Base-by-base conservation (phyloP, 2,113 vertebrate species). In the Catharus bicknelli region DNA sequence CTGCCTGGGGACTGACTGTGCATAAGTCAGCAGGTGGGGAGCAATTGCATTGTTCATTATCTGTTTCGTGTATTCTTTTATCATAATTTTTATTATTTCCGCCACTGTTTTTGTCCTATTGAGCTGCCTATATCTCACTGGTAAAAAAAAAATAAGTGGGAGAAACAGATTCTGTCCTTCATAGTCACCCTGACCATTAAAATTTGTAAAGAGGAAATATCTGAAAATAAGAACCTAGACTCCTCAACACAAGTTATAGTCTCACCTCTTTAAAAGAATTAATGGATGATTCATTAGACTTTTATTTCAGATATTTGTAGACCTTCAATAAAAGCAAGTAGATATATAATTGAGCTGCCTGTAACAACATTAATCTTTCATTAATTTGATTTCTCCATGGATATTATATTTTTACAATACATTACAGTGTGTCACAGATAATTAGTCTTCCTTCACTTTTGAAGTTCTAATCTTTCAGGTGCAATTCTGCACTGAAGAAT, bases 351-450 rank as follows among this genome's bases (percentile, higher is more conserved):
- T 82, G 66, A 86, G 32, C 58, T 96, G 64, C 66, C 54, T 84
- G 86, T 86, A 94, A 96, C 48, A 88, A 61, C 80, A 92, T 94
- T 86, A 94, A 90, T 93, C 62, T 94, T 96, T 75, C 69, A 96
- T 91, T 92, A 90, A 90, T 92, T 86, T 81, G 72, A 90, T 95
- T 92, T 93, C 69, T 88, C n/a, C 16, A 1, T 53, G 66, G 27
- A 38, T 84, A 81, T 84, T 82, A 61, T 58, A 72, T 48, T 75
- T 90, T 88, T 61, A 70, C 36, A 72, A 59, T 48, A 61, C 43
- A 59, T 88, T 84, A 90, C 43, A 67, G 21, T 11, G 45, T 94
- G 48, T 19, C 53, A 51, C 7, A n/a, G 79, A 21, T 51, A 93
- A 91, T 86, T 77, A 88, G 45, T 83, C 69, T 82, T 84, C 48